Conservation (phyloP, 2,888 invertebrate species). For the Sturmia bella region DNA sequence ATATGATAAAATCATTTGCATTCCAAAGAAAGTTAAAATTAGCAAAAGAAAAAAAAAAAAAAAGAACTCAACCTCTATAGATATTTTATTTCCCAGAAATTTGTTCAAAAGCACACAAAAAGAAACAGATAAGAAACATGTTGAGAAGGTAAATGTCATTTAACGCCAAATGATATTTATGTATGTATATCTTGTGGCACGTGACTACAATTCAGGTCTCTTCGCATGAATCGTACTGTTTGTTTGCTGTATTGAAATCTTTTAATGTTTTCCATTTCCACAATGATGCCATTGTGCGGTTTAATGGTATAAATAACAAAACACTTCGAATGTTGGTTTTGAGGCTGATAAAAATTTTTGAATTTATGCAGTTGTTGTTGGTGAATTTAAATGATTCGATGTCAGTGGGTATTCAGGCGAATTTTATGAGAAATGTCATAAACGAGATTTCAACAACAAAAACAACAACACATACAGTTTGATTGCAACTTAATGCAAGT, state of each 20-base stretch:
- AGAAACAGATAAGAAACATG: no score
- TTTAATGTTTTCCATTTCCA: not conserved
- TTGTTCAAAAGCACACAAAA: no score
- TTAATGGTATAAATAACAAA: constrained; percentile 1
- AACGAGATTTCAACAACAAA: not conserved
- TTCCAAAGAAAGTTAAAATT: no score
- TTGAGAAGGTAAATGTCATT: no score
- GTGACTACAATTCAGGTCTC: constrained; percentile 23
- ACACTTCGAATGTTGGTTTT: not conserved
- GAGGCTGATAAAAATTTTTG: not conserved
- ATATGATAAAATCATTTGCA: no score
- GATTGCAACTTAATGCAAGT: not conserved
- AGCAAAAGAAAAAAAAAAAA: no score
- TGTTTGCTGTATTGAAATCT: not conserved
- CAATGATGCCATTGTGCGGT: not conserved
- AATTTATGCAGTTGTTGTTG: constrained; percentile 7
- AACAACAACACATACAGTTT: not conserved
- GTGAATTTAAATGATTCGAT: not conserved
- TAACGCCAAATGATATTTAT: not conserved
- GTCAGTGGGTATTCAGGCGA: constrained; percentile 9
- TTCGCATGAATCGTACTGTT: no score
- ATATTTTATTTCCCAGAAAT: no score
- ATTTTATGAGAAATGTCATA: constrained; percentile 11
- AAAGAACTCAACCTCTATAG: no score
- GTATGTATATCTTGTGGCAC: constrained; percentile 29